Evolutionary conservation across 2,113 vertebrate genomes (phyloP).

Genomic region (Chroicocephalus ridibundus): DNA sequence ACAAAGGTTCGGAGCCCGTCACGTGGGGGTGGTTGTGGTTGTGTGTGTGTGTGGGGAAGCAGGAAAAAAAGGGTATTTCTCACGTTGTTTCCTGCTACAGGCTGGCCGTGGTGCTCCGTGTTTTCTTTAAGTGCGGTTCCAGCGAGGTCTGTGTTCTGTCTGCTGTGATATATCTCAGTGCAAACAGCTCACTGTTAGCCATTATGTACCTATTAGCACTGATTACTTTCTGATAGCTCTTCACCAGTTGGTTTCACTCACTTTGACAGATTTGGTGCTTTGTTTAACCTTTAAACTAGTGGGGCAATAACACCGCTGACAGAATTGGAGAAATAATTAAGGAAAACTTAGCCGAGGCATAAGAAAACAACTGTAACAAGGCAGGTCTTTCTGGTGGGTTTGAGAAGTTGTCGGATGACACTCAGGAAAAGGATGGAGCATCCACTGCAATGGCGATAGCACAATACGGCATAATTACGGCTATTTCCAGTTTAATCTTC

Average conservation of each 20-base stretch:
- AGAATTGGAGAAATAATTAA: conserved; percentile 82
- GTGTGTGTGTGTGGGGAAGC: neutral
- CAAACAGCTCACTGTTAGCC: conserved; percentile 89
- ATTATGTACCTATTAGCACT: conserved; percentile 99
- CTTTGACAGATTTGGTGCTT: conserved; percentile 91
- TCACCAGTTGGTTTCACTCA: conserved; percentile 95
- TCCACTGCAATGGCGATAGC: neutral
- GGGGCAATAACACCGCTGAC: conserved; percentile 77
- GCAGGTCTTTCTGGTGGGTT: conserved; percentile 63
- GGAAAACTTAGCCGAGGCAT: conserved; percentile 75
- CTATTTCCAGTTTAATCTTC: conserved; percentile 39
- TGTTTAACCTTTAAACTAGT: conserved; percentile 94
- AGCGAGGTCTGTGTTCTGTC: conserved; percentile 85
- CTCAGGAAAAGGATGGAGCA: neutral
- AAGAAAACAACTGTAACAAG: conserved; percentile 75
- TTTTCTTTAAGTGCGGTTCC: conserved; percentile 79
- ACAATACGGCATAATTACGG: conserved; percentile 7
- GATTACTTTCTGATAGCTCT: conserved; percentile 94
- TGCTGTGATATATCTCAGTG: conserved; percentile 87
- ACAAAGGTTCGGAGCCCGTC: neutral
- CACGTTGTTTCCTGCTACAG: conserved; percentile 23
- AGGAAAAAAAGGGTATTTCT: neutral
- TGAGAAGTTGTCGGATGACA: conserved; percentile 60
- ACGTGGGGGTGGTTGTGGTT: no score
- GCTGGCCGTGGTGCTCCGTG: neutral